Conservation (phyloP, 2,113 vertebrate species). For the Dicrurus megarhynchus region DNA sequence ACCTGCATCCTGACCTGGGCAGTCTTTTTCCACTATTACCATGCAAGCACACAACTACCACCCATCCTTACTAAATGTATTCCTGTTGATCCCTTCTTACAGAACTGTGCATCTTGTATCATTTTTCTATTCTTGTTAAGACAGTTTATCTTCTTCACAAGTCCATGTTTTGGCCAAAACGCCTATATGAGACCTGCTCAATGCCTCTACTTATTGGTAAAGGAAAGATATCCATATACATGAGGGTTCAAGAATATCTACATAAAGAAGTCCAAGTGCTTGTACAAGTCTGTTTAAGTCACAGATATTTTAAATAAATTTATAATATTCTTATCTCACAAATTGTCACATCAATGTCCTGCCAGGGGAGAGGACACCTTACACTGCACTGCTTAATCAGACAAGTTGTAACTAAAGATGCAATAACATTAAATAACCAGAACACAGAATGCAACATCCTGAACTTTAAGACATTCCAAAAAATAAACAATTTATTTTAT, state of each 20-base stretch:
- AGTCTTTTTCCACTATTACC: background rate
- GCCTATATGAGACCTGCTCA: background rate
- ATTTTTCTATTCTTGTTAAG: background rate
- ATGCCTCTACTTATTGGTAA: background rate
- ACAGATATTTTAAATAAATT: background rate
- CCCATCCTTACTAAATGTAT: background rate
- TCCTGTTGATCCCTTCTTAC: background rate
- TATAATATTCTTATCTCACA: background rate
- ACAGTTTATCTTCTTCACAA: background rate
- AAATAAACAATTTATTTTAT: background rate
- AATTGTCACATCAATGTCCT: background rate
- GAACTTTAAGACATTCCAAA: background rate
- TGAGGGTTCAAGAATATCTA: background rate
- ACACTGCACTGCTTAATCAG: background rate
- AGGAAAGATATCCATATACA: background rate
- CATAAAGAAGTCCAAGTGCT: background rate
- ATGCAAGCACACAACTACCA: background rate
- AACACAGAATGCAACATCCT: background rate
- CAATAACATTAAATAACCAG: background rate
- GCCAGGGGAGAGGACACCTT: background rate
- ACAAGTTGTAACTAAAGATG: background rate
- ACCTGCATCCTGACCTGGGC: background rate
- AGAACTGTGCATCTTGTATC: background rate
- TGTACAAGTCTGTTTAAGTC: background rate
- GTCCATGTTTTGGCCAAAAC: background rate